Conservation (phyloP, 64 coral and sea anemone species). For the Actinia tenebrosa region DNA sequence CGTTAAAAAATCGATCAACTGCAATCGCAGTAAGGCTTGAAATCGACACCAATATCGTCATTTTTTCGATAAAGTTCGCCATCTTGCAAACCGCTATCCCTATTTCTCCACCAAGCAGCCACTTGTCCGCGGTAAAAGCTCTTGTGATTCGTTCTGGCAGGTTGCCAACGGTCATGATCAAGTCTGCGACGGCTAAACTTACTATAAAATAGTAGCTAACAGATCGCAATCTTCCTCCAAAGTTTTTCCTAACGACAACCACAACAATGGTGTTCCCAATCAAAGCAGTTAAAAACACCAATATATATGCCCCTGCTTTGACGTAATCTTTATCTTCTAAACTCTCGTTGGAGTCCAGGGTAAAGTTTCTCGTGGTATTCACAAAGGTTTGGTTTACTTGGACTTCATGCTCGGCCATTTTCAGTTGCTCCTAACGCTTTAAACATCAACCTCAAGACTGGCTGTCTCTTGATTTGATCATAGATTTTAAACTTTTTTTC, state of each 20-base stretch:
- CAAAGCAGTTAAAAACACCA: slow-evolving; percentile 13
- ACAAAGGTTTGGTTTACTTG: background rate
- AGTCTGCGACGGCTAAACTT: slow-evolving; percentile 32
- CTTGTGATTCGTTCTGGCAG: slow-evolving; percentile 38
- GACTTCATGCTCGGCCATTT: background rate
- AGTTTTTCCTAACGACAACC: slow-evolving; percentile 23
- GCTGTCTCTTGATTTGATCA: background rate
- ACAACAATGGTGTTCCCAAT: slow-evolving; percentile 34
- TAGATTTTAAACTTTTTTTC: background rate
- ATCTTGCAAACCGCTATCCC: slow-evolving; percentile 32
- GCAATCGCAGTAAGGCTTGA: slow-evolving; percentile 27
- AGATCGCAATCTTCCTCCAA: slow-evolving; percentile 29
- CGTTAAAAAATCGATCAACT: slow-evolving; percentile 38
- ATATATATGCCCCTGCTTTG: slow-evolving; percentile 27
- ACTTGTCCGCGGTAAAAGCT: slow-evolving; percentile 21
- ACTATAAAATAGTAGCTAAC: slow-evolving; percentile 35
- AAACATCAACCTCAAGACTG: background rate
- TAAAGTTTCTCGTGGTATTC: background rate
- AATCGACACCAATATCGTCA: slow-evolving; percentile 21
- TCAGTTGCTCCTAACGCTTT: background rate
- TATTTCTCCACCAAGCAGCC: slow-evolving; percentile 23
- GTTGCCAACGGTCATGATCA: slow-evolving; percentile 33
- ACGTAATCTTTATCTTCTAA: background rate
- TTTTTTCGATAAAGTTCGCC: slow-evolving; percentile 46
- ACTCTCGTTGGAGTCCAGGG: background rate